Base-by-base conservation (phyloP, 1,140 invertebrate species). In the Drosophila sulfurigaster region DNA sequence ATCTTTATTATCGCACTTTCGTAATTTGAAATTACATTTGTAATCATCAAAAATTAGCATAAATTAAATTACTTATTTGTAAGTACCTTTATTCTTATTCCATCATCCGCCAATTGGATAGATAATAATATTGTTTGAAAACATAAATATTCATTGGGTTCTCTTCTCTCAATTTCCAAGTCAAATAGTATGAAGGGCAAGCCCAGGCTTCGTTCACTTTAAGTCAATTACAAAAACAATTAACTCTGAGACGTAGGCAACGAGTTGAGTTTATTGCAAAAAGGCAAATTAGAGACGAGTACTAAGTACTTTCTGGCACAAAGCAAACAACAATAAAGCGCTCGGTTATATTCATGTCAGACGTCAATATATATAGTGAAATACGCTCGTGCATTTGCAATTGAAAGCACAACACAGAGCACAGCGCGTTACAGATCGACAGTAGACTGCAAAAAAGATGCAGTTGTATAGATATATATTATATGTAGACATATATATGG, bases 291-390 rank as follows among this genome's bases (percentile, higher is more conserved):
- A 13, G 5, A 54, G 51, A 32, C 51, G 13, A 32, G 13, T 35
- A 10, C 20, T 25, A 49, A 49, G 48, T 15, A 54, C 51, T 32
- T 54, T 54, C 28, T 54, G 28, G 8, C 51, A 54, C n/a, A 8
- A 10, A 8, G 35, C 35, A 38, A 38, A 3, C 35, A 3, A 15
- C n/a, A 54, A 35, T 54, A 54, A 35, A 32, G 15, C 8, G 28
- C 28, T 32, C n/a, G 35, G n/a, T 54, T 32, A 54, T 54, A 54
- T 54, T 54, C 51, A 35, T 32, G 51, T 54, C 51, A 54, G 28
- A 52, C 28, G 10, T 13, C n/a, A 13, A 52, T 32, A 38, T 35
- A 8, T 38, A 32, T 28, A 52, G 25, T 28, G 3, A 52, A 52
- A n/a, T 30, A n/a, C 51, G 5, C n/a, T 43, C n/a, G 13, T 3